These are phyloP conservation scores for Muricea muricata DNA, from an alignment of 92 coral and sea anemone genomes.

Conservation along the genomic window DNA sequence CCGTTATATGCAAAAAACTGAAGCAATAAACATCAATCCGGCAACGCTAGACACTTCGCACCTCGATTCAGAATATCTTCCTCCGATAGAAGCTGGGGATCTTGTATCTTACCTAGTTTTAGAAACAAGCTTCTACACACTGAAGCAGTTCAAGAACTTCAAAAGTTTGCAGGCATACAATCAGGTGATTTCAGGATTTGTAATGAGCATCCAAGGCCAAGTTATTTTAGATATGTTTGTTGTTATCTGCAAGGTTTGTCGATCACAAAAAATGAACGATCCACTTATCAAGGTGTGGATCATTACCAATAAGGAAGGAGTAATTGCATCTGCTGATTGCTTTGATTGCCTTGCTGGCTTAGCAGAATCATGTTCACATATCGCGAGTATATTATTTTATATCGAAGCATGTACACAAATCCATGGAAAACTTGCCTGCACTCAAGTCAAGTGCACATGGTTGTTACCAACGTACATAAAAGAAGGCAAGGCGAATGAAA, in stretches of 20 bases:
- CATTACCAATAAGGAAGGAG: conserved; percentile 26
- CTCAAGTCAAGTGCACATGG: conserved; percentile 67
- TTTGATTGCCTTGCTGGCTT: conserved; percentile 45
- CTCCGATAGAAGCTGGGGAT: conserved; percentile 19
- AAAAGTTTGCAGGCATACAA: conserved; percentile 32
- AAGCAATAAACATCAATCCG: conserved; percentile 47
- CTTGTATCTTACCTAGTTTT: conserved; percentile 60
- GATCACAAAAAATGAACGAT: conserved; percentile 69
- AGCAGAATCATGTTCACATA: conserved; percentile 50
- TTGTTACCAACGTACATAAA: conserved; percentile 58
- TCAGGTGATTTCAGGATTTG: conserved; percentile 10
- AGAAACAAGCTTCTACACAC: conserved; percentile 49
- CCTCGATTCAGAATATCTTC: conserved; percentile 46
- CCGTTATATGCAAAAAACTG: conserved; percentile 25
- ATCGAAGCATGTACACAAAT: conserved; percentile 43
- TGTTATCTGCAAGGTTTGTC: conserved; percentile 48
- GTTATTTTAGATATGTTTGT: conserved; percentile 44
- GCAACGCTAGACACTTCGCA: conserved; percentile 23
- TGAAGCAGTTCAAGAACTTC: conserved; percentile 46
- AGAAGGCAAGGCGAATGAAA: conserved; percentile 64
- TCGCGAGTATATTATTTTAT: conserved; percentile 25
- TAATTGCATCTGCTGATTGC: conserved; percentile 22
- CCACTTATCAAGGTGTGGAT: conserved; percentile 51
- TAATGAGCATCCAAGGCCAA: conserved; percentile 51
- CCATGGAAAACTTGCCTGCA: conserved; percentile 56